These are phyloP conservation scores for Tor tambroides DNA, from an alignment of 2,113 vertebrate genomes.

Conservation along the genomic window DNA sequence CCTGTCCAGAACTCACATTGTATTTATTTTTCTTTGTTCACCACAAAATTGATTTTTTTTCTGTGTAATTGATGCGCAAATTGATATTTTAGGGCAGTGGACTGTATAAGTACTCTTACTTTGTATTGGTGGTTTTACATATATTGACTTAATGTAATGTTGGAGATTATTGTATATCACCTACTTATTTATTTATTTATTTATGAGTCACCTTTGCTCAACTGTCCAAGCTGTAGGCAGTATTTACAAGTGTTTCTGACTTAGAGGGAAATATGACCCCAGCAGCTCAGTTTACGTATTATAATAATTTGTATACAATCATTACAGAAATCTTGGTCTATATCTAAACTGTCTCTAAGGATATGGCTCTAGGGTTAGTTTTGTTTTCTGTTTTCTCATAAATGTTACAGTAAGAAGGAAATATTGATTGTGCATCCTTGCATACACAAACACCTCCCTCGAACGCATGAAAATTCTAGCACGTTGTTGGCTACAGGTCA, in stretches of 20 bases:
- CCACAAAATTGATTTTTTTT: background rate
- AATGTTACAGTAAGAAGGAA: constrained; percentile 1
- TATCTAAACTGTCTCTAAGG: constrained; percentile 11
- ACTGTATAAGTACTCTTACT: background rate
- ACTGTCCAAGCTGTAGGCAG: constrained; percentile 21
- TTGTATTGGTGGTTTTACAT: background rate
- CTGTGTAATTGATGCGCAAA: background rate
- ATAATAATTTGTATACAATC: constrained; percentile 31
- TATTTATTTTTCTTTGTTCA: background rate
- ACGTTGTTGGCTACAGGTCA: background rate
- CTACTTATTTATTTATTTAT: background rate
- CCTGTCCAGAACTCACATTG: background rate
- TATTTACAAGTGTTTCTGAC: background rate
- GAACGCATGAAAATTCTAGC: background rate
- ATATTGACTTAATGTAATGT: background rate
- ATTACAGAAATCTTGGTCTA: background rate
- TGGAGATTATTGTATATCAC: background rate
- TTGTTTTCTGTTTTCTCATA: background rate
- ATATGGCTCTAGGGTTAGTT: constrained; percentile 21
- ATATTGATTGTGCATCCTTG: constrained; percentile 30
- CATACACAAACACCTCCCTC: constrained; percentile 11
- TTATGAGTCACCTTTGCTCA: constrained; percentile 18
- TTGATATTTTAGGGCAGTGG: background rate
- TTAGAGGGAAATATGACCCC: background rate
- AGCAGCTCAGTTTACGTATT: background rate